Percentiles rank a stretch among this genome's conserved stretches.
These are phyloP conservation scores for Cremastobaeus sp. DNA, from an alignment of 2,888 invertebrate species.

Conservation along the genomic window DNA sequence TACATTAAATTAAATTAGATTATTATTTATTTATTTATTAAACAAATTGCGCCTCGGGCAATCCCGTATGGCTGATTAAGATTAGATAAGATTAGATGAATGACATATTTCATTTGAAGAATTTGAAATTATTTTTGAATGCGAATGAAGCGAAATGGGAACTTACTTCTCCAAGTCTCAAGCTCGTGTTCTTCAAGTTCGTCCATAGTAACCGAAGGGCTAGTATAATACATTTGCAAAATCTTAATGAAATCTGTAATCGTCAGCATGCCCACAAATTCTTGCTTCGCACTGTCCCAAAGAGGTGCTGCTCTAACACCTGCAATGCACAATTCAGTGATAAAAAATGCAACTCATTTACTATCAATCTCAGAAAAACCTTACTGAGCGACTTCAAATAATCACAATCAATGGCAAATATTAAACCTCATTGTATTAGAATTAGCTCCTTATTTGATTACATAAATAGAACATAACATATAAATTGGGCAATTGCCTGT, in stretches of 20 bases:
- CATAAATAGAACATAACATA: too few relatives aligned
- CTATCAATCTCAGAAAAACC: not conserved
- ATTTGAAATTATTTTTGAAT: too few relatives aligned
- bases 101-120: too few relatives aligned
- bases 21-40: slow-evolving; percentile 59
- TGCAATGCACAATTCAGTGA: slow-evolving; percentile 72
- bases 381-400: too few relatives aligned
- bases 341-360: not conserved
- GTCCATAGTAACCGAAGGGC: slow-evolving; percentile 94
- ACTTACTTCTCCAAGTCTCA: slow-evolving; percentile 96
- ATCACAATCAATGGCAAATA: too few relatives aligned
- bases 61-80: too few relatives aligned
- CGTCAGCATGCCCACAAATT: slow-evolving; percentile 98
- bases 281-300: slow-evolving; percentile 95
- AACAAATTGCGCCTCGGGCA: too few relatives aligned
- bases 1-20: slow-evolving; percentile 3
- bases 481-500: too few relatives aligned
- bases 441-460: too few relatives aligned
- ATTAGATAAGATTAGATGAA: too few relatives aligned
- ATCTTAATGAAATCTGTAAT: slow-evolving; percentile 99
- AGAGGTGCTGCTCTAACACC: slow-evolving; percentile 97
- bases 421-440: too few relatives aligned
- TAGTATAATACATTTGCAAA: slow-evolving; percentile 97
- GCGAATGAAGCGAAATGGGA: too few relatives aligned
- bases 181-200: slow-evolving; percentile 98